phyloP scores from a whole-genome alignment of 1,140 invertebrate species.

The Micrasema longulum region DNA sequence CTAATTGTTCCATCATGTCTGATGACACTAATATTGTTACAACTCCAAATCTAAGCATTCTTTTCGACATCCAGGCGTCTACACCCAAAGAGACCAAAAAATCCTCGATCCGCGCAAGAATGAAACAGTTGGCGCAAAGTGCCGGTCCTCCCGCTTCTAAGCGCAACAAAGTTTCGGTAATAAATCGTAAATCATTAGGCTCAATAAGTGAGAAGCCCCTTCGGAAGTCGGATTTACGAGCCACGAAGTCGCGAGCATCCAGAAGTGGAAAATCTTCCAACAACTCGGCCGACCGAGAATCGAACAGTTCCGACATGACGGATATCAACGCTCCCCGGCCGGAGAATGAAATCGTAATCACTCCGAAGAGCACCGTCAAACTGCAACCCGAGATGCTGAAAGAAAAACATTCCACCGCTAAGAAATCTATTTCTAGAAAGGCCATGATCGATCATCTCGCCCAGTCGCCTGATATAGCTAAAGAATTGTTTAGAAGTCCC shows the following conservation, averaged over 20 bases:
- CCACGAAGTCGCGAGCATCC: slow-evolving; percentile 11
- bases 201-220: slow-evolving; percentile 13
- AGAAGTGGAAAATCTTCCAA: slow-evolving; percentile 21
- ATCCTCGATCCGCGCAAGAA: slow-evolving; percentile 23
- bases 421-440: slow-evolving; percentile 62
- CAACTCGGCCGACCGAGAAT: slow-evolving; percentile 38
- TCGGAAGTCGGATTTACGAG: slow-evolving; percentile 17
- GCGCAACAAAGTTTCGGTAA: not conserved
- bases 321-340: slow-evolving; percentile 45
- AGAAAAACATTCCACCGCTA: slow-evolving; percentile 66
- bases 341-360: slow-evolving; percentile 57
- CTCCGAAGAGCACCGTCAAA: slow-evolving; percentile 61
- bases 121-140: slow-evolving; percentile 33
- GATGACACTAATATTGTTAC: slow-evolving; percentile 43
- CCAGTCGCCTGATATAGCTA: slow-evolving; percentile 61
- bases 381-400: slow-evolving; percentile 61
- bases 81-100: slow-evolving; percentile 45
- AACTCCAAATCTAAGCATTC: slow-evolving; percentile 48
- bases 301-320: slow-evolving; percentile 46
- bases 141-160: not conserved
- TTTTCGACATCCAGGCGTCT: slow-evolving; percentile 48
- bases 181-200: slow-evolving; percentile 18
- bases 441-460: slow-evolving; percentile 63
- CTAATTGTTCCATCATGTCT: not conserved
- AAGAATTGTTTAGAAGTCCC: slow-evolving; percentile 64